Evolutionary conservation across 2,797 vertebrate genomes (phyloP).

Genomic region (Takifugu ocellatus): DNA sequence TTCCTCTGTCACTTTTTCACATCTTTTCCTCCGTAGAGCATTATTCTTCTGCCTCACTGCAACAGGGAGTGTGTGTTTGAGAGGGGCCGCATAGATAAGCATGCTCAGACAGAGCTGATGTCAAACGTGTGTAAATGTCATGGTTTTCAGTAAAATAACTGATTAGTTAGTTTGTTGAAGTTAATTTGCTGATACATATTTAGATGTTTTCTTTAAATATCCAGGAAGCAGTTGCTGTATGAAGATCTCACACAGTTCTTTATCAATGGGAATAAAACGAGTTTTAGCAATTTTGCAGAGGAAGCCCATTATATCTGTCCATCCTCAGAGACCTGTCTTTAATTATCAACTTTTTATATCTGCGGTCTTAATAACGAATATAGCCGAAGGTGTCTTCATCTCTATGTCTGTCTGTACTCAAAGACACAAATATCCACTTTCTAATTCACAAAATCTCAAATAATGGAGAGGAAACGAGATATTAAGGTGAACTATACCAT

Average conservation of each 20-base stretch:
- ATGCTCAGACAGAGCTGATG: too few species aligned
- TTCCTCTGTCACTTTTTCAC: constrained; percentile 34
- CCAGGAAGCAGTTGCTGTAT: constrained; percentile 14
- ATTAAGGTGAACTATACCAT: too few species aligned
- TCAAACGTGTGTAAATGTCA: too few species aligned
- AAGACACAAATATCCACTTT: too few species aligned
- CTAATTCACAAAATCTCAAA: too few species aligned
- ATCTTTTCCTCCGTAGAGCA: not conserved
- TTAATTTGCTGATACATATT: too few species aligned
- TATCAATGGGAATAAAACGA: constrained; percentile 66
- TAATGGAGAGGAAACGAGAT: too few species aligned
- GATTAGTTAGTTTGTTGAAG: too few species aligned
- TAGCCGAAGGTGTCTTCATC: constrained; percentile 51
- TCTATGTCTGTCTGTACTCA: constrained; percentile 22
- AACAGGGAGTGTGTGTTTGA: not conserved
- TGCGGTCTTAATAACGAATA: constrained; percentile 54
- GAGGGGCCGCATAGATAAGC: too few species aligned
- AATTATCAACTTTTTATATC: constrained; percentile 77
- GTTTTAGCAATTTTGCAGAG: constrained; percentile 56
- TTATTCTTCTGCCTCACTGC: not conserved
- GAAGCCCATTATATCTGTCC: constrained; percentile 65
- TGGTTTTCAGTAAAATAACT: too few species aligned
- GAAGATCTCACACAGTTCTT: constrained; percentile 41
- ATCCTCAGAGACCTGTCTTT: constrained; percentile 65
- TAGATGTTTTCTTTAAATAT: too few species aligned